phyloP scores from a whole-genome alignment of 2,113 vertebrate species.

The Apistogramma diplotaenia region DNA sequence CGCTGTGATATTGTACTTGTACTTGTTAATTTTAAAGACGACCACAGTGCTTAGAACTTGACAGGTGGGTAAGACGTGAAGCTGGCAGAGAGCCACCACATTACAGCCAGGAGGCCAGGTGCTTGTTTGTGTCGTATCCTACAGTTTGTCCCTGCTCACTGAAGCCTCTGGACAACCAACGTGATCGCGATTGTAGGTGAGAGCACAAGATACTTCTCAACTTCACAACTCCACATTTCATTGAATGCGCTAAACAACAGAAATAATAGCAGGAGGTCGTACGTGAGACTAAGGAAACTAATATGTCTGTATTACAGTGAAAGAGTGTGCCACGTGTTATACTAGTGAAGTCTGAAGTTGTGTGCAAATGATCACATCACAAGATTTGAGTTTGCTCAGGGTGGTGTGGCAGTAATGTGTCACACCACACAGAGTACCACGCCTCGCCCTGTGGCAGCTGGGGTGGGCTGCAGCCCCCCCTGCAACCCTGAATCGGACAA shows the following conservation, averaged over 20 bases:
- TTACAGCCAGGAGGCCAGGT: neutral
- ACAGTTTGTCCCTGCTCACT: neutral
- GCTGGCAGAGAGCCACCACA: constrained; percentile 3
- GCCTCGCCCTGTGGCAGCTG: too few species aligned
- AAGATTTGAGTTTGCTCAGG: neutral
- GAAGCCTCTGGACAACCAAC: neutral
- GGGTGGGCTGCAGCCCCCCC: too few species aligned
- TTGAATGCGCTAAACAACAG: neutral
- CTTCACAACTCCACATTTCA: neutral
- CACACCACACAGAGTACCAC: too few species aligned
- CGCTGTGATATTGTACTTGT: too few species aligned
- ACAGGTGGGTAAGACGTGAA: constrained; percentile 43
- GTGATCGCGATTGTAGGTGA: neutral
- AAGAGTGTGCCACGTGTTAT: neutral
- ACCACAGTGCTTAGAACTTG: neutral
- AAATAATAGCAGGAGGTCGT: neutral
- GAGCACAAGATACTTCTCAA: neutral
- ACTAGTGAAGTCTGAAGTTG: neutral
- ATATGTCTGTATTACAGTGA: neutral
- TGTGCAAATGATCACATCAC: neutral
- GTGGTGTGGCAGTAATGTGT: too few species aligned
- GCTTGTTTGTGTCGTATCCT: neutral
- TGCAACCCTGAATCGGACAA: too few species aligned
- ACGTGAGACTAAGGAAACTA: neutral
- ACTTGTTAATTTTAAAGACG: constrained; percentile 38